Evolutionary conservation across 2,113 vertebrate genomes (phyloP).

Genomic region (Manacus vitellinus): DNA sequence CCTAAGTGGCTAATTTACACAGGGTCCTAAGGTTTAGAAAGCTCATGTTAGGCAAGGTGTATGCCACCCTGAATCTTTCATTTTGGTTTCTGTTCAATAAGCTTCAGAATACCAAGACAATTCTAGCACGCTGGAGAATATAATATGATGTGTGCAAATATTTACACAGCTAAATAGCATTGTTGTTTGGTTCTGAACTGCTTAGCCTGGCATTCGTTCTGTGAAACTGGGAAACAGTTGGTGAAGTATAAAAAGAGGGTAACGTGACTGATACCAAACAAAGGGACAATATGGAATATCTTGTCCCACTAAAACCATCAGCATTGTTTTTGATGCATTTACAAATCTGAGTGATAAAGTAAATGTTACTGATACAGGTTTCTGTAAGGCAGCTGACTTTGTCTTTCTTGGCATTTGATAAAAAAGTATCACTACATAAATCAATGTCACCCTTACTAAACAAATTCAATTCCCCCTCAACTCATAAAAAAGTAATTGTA

Average conservation of each 20-base stretch:
- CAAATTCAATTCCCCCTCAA: background rate
- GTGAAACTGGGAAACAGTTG: background rate
- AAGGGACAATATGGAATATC: background rate
- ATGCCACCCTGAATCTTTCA: background rate
- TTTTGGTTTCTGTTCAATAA: background rate
- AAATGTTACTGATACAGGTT: background rate
- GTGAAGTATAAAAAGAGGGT: background rate
- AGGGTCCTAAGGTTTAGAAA: background rate
- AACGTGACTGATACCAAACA: background rate
- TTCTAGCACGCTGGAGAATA: background rate
- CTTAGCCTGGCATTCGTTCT: background rate
- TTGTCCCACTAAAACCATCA: background rate
- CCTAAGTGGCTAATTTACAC: background rate
- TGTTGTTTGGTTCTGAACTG: background rate
- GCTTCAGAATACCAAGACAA: background rate
- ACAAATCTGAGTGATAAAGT: background rate
- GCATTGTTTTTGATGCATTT: background rate
- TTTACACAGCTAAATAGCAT: background rate
- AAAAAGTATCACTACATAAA: slow-evolving; percentile 8
- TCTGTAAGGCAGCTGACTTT: background rate
- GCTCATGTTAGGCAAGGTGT: background rate
- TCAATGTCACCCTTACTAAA: background rate
- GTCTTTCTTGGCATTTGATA: background rate
- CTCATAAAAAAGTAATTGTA: background rate
- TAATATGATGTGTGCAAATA: background rate